A percentile compares a stretch with the other conserved stretches of the same genome.
phyloP scores from a whole-genome alignment of 2,888 invertebrate genomes.

The Clostera curtula region DNA sequence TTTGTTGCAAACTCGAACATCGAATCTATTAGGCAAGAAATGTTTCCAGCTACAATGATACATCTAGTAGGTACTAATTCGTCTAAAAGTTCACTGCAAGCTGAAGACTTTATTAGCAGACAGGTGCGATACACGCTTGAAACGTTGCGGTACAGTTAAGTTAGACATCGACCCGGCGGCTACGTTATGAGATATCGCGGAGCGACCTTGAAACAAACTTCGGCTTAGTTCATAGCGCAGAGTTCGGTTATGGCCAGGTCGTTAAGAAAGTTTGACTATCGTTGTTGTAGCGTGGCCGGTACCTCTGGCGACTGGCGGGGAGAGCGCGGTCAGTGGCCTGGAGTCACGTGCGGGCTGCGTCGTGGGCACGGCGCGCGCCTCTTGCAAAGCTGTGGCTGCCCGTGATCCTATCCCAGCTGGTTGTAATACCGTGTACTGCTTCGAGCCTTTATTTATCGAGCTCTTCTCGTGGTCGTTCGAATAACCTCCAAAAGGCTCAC shows the following conservation, averaged over 20 bases:
- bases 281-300: conserved; percentile 45
- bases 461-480: conserved; percentile 72
- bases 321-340: conserved; percentile 73
- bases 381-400: conserved; percentile 87
- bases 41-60: conserved; percentile 25
- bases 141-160: conserved; percentile 27
- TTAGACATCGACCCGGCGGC: conserved; percentile 31
- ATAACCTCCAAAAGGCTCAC: conserved; percentile 85
- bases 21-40: conserved; percentile 19
- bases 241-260: conserved; percentile 62
- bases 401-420: conserved; percentile 87
- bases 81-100: conserved; percentile 7
- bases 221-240: conserved; percentile 54
- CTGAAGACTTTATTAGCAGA: conserved; percentile 17
- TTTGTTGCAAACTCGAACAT: conserved; percentile 30
- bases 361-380: conserved; percentile 75
- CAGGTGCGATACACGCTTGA: conserved; percentile 16
- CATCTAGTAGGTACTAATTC: conserved; percentile 14
- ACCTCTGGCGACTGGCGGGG: conserved; percentile 88
- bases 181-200: conserved; percentile 44
- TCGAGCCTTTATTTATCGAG: conserved; percentile 68
- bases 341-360: conserved; percentile 68
- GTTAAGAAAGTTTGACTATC: conserved; percentile 65
- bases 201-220: conserved; percentile 69
- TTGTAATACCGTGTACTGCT: conserved; percentile 91